Base-by-base conservation (phyloP, 2,888 invertebrate genomes). In the Acrobasis repandana region DNA sequence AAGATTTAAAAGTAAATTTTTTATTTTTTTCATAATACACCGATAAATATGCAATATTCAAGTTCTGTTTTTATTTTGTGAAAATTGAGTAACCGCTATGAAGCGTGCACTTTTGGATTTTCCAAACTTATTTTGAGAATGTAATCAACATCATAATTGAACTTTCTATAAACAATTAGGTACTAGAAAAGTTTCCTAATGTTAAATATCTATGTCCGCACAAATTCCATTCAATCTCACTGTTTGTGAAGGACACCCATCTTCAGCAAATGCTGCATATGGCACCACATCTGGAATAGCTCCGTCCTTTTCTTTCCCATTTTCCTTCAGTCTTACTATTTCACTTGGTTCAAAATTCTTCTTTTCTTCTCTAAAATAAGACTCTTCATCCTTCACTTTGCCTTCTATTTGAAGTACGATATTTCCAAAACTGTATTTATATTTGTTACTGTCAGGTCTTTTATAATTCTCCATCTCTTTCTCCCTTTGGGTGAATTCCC, bases 211-310 rank as follows among this genome's bases (percentile, higher is more conserved):
- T 6, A 50, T 28, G 9, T 50, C 50, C 1, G n/a, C 50, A 50
- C 50, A 50, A 20, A 50, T 33, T 14, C 50, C 50, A 50, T 50
- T 50, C n/a, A 50, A 6, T 20, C 50, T 50, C 3, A 50, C 14
- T 10, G 50, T 50, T 5, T 50, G 5, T 20, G 50, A 28, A 50
- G 50, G 50, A 33, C 50, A 50, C 8, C 20, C n/a, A 20, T 50
- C 50, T n/a, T 20, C 50, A 33, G 50, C 20, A 50, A 50, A 50
- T 8, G 50, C 50, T 50, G 50, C 50, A 50, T 50, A 50, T 2
- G 50, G 6, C n/a, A n/a, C 28, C 14, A 50, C 0, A 14, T 6
- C 28, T n/a, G 50, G 50, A 28, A 28, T 33, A 28, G 50, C 20
- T 5, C 14, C n/a, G n/a, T 50, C 20, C 3, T 28, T 43, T 43